Base-by-base conservation (phyloP, 2,113 vertebrate genomes). In the Crocuta crocuta region DNA sequence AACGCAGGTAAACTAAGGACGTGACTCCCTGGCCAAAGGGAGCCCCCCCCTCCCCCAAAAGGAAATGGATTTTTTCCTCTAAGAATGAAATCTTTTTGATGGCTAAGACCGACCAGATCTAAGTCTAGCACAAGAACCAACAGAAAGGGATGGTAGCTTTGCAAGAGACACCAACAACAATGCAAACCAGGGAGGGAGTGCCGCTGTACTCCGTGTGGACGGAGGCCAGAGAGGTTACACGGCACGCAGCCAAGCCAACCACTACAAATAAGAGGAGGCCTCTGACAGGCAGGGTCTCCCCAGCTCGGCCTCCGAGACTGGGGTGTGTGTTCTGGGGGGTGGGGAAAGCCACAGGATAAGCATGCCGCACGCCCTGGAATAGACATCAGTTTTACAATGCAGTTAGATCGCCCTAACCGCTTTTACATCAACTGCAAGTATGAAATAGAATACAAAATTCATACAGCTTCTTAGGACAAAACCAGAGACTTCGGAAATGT, bases 191-290 rank as follows among this genome's bases (percentile, higher is more conserved):
- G 48, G 3, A 4, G 86, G 48, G 3, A 4, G 6, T 0, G 1
- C 5, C 7, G 0, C 50, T 16, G 0, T 0, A 17, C 50, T 61
- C 48, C 0, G 1, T 2, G 24, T 0, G 23, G 45, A 11, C 0
- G 4, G 15, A 71, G 23, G 17, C 53, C 61, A 24, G 7, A 10
- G 81, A 48, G 15, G 33, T 26, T 1, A n/a, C 33, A 43, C 0
- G 23, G 83, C 68, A 8, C 33, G 10, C 0, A 1, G 55, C 4
- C 13, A 16, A 15, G 26, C 70, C 43, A 5, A 24, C 43, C 15
- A 15, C 15, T 4, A n/a, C 61, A n/a, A 17, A 33, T 48, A 4
- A 48, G 31, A 58, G 15, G 0, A 24, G 45, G 8, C 19, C 66
- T 50, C 61, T 28, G 7, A 3, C 0, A 16, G 39, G 76, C 7